Evolutionary conservation across 2,113 vertebrate genomes (phyloP).

Genomic region (Sterrhoptilus dennistouni): DNA sequence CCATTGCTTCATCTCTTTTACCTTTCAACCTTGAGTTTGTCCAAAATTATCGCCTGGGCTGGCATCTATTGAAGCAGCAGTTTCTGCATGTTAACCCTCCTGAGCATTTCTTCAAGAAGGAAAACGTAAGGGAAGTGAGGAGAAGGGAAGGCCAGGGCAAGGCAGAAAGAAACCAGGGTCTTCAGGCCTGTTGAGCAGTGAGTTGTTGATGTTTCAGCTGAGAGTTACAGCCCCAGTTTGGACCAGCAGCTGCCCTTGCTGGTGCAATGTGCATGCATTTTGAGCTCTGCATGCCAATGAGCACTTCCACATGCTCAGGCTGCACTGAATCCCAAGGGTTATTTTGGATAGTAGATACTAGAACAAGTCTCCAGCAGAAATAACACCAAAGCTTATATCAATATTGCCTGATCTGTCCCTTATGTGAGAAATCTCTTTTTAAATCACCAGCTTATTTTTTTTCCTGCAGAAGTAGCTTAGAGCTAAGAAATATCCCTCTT

Average conservation of each 20-base stretch:
- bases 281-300: not conserved
- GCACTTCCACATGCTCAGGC: not conserved
- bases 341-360: not conserved
- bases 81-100: not conserved
- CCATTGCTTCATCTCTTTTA: not conserved
- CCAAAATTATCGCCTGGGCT: not conserved
- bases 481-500: not conserved
- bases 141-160: not conserved
- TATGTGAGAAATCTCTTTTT: not conserved
- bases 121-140: not conserved
- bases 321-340: not conserved
- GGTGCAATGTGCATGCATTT: not conserved
- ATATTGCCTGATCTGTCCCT: not conserved
- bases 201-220: not conserved
- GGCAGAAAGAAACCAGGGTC: not conserved
- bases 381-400: not conserved
- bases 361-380: not conserved
- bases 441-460: not conserved
- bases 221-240: not conserved
- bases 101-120: not conserved
- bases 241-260: not conserved
- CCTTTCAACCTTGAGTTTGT: not conserved
- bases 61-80: not conserved
- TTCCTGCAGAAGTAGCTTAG: not conserved
- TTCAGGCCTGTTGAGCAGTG: not conserved